phyloP scores from a whole-genome alignment of 2,113 vertebrate genomes.

The Ancistrus triradiatus region DNA sequence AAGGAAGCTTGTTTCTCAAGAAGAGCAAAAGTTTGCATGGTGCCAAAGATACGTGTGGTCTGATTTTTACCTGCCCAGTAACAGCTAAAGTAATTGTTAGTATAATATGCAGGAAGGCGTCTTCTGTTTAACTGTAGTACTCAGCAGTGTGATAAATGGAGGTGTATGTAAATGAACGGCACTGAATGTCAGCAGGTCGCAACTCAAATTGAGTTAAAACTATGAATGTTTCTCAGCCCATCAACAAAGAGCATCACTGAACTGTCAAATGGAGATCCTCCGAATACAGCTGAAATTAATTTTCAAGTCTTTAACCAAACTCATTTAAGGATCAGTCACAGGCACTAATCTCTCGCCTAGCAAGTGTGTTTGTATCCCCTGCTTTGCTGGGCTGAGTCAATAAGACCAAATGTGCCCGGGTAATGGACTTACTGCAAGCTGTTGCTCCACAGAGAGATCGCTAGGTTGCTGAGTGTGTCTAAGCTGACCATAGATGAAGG shows the following conservation, averaged over 20 bases:
- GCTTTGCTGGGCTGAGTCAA: constrained; percentile 63
- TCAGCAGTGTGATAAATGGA: too few species aligned
- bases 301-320: constrained; percentile 70
- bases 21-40: not conserved
- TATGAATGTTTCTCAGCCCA: constrained; percentile 12
- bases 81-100: too few species aligned
- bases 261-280: constrained; percentile 62
- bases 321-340: constrained; percentile 75
- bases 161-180: too few species aligned
- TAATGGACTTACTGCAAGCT: constrained; percentile 77
- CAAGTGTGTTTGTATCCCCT: constrained; percentile 61
- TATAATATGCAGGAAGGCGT: too few species aligned
- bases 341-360: constrained; percentile 59
- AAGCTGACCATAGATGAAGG: constrained; percentile 59
- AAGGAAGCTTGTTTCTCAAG: constrained; percentile 31
- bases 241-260: constrained; percentile 39
- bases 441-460: constrained; percentile 63
- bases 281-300: constrained; percentile 76
- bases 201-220: constrained; percentile 20
- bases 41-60: not conserved
- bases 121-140: too few species aligned
- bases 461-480: constrained; percentile 53
- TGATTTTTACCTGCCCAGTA: constrained; percentile 9
- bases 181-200: not conserved
- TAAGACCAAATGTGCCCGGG: constrained; percentile 71